Percentiles rank a stretch among this genome's conserved stretches.
Conservation (phyloP, 2,797 vertebrate genomes). For the Passerculus sandwichensis region DNA sequence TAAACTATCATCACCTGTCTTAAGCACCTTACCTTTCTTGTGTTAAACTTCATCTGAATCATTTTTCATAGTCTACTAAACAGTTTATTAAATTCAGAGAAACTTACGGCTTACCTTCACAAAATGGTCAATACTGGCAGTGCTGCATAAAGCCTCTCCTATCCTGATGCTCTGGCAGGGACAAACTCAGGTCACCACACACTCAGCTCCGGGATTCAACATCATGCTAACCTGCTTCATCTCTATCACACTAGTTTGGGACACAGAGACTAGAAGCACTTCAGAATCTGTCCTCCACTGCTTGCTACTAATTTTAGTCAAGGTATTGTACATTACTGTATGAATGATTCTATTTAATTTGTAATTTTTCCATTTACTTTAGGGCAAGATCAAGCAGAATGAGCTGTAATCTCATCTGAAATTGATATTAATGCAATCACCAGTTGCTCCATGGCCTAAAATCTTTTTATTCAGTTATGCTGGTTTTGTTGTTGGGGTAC, state of each 20-base stretch:
- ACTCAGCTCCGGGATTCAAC: neutral
- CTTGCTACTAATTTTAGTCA: neutral
- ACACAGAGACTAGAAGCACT: neutral
- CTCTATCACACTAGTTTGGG: neutral
- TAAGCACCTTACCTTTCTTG: neutral
- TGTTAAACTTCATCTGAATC: neutral
- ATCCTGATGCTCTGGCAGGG: rapidly evolving
- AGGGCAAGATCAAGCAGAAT: neutral
- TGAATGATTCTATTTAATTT: neutral
- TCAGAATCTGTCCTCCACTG: neutral
- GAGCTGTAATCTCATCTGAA: neutral
- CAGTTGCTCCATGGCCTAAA: neutral
- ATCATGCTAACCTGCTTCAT: rapidly evolving
- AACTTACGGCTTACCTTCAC: neutral
- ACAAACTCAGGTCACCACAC: neutral
- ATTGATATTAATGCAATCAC: neutral
- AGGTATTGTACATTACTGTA: neutral
- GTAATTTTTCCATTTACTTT: neutral
- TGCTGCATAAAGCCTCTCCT: neutral
- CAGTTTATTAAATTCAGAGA: neutral
- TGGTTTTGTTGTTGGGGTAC: neutral
- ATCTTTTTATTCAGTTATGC: neutral
- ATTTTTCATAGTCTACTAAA: neutral
- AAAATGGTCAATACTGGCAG: rapidly evolving
- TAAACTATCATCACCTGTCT: neutral